A percentile compares a stretch with the other conserved stretches of the same genome.
Evolutionary conservation across 2,888 invertebrate genomes (phyloP).

Genomic region (Ditylenchus weischeri): DNA sequence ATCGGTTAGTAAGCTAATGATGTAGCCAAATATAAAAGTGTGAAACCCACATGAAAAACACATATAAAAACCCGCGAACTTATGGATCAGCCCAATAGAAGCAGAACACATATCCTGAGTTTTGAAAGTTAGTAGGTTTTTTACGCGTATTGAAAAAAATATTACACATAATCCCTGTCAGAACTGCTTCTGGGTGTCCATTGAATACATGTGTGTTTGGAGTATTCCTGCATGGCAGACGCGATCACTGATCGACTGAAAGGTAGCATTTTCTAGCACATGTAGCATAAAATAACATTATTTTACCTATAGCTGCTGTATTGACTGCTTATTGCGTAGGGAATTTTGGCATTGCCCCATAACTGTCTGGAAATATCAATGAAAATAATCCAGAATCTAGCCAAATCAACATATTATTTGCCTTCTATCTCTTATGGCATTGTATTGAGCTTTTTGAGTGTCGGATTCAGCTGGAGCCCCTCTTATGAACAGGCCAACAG

Average conservation of each 20-base stretch:
- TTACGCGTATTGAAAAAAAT: no score
- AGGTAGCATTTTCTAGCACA: not conserved
- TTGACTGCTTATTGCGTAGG: slow-evolving; percentile 54
- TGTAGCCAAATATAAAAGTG: no score
- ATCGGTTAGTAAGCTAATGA: no score
- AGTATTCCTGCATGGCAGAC: slow-evolving; percentile 56
- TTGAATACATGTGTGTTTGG: slow-evolving; percentile 39
- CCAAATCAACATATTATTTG: not conserved
- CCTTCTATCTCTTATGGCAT: slow-evolving; percentile 54
- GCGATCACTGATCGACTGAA: slow-evolving; percentile 57
- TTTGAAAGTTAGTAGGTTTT: no score
- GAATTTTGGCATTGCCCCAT: slow-evolving; percentile 54
- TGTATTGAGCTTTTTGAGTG: slow-evolving; percentile 41
- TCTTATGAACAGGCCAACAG: slow-evolving; percentile 47
- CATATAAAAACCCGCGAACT: no score
- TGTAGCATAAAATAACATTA: no score
- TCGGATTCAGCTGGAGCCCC: slow-evolving; percentile 38
- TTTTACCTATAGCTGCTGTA: slow-evolving; percentile 56
- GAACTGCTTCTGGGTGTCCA: slow-evolving; percentile 53
- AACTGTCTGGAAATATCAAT: slow-evolving; percentile 34
- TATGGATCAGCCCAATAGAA: no score
- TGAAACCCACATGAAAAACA: no score
- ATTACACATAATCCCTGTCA: slow-evolving; percentile 53
- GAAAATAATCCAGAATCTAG: no score
- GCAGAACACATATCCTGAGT: no score